Conservation (phyloP, 2,888 invertebrate genomes). For the Clusia tigrina region DNA sequence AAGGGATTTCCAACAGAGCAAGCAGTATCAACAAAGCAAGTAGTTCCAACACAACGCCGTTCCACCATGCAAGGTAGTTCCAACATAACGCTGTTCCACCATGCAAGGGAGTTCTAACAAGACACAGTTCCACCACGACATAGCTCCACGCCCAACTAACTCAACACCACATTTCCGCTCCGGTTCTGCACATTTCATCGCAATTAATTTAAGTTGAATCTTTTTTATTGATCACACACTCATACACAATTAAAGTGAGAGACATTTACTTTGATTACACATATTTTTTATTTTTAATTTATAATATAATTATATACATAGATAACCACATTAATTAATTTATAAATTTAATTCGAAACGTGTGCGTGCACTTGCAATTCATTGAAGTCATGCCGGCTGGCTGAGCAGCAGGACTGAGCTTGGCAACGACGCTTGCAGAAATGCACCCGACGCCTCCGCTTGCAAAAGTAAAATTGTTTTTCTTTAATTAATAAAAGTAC, state of each 20-base stretch:
- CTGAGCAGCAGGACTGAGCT: not conserved
- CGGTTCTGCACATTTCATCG: too few relatives aligned
- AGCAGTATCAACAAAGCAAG: too few relatives aligned
- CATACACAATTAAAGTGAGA: not conserved
- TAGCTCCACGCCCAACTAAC: not conserved
- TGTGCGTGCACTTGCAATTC: constrained; percentile 19
- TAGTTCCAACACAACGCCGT: too few relatives aligned
- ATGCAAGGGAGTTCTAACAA: too few relatives aligned
- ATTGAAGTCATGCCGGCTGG: not conserved
- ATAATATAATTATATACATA: constrained; percentile 62
- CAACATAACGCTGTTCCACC: too few relatives aligned
- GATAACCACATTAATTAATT: constrained; percentile 60
- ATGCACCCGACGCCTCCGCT: not conserved
- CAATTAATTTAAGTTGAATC: too few relatives aligned
- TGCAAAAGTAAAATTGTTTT: constrained; percentile 22
- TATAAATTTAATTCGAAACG: constrained; percentile 38
- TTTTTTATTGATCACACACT: too few relatives aligned
- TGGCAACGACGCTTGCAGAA: not conserved
- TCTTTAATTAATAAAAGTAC: constrained; percentile 22
- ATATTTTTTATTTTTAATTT: constrained; percentile 48
- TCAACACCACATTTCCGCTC: too few relatives aligned
- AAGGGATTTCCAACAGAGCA: too few relatives aligned
- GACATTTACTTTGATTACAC: constrained; percentile 57
- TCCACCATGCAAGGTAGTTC: too few relatives aligned
- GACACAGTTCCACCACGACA: not conserved